Percentiles rank a stretch among this genome's conserved stretches.
These are phyloP conservation scores for Anoplophora glabripennis DNA, from an alignment of 1,140 invertebrate genomes.

Conservation along the genomic window DNA sequence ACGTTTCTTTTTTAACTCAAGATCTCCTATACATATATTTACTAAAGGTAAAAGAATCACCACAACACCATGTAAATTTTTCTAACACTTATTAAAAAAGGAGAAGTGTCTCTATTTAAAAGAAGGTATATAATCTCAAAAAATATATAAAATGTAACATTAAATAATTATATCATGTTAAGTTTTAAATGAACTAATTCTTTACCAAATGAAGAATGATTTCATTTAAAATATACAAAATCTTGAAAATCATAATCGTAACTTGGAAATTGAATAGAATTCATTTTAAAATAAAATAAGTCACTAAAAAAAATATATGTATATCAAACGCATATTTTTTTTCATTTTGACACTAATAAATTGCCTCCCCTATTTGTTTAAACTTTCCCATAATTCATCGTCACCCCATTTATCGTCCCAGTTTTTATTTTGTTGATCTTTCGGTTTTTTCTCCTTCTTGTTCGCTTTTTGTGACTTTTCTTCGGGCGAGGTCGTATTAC, in stretches of 20 bases:
- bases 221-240: background rate
- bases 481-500: slow-evolving; percentile 31
- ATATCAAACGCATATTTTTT: background rate
- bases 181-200: background rate
- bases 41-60: no score
- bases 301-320: background rate
- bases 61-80: no score
- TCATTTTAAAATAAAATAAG: no score
- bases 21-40: no score
- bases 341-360: background rate
- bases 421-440: slow-evolving; percentile 33
- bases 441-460: slow-evolving; percentile 38
- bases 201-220: background rate
- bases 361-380: slow-evolving; percentile 43
- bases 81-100: no score
- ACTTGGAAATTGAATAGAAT: no score
- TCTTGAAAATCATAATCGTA: no score
- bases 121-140: no score
- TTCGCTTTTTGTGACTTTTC: slow-evolving; percentile 22
- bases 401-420: slow-evolving; percentile 49
- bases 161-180: no score
- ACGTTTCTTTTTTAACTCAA: no score
- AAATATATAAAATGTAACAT: no score
- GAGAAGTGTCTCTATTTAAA: no score
- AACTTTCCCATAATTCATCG: slow-evolving; percentile 50